phyloP scores from a whole-genome alignment of 2,797 vertebrate genomes.

The Chaetophractus vellerosus region DNA sequence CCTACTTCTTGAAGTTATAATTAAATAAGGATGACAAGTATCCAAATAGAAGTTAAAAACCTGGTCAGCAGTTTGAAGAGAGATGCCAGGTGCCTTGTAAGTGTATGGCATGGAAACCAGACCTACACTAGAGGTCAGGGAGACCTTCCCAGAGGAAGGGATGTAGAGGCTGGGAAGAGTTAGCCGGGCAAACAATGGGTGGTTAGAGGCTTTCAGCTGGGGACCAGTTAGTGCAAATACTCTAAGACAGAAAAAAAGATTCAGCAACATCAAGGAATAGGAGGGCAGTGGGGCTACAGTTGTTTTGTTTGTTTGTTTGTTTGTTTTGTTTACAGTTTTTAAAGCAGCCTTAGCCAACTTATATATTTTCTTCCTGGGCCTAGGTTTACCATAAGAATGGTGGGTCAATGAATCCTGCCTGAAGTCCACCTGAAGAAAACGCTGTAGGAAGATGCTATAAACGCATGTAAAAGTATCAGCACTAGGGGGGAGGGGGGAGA shows the following conservation, averaged over 20 bases:
- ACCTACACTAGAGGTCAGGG: not conserved
- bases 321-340: not conserved
- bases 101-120: not conserved
- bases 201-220: not conserved
- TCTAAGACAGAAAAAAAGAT: not conserved
- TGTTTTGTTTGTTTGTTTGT: too few species aligned
- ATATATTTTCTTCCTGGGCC: not conserved
- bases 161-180: not conserved
- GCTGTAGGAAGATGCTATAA: not conserved
- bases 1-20: not conserved
- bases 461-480: not conserved
- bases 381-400: not conserved
- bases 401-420: not conserved
- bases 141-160: not conserved
- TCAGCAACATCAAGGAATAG: not conserved
- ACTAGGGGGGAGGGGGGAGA: too few species aligned
- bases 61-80: not conserved
- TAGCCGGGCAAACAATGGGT: not conserved
- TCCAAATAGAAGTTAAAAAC: not conserved
- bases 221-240: not conserved
- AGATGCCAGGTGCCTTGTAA: not conserved
- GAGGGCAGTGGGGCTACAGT: not conserved
- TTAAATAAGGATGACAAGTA: not conserved
- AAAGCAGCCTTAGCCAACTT: not conserved
- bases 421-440: not conserved